Conservation (phyloP, 2,113 vertebrate genomes). For the Sigmodon hispidus region DNA sequence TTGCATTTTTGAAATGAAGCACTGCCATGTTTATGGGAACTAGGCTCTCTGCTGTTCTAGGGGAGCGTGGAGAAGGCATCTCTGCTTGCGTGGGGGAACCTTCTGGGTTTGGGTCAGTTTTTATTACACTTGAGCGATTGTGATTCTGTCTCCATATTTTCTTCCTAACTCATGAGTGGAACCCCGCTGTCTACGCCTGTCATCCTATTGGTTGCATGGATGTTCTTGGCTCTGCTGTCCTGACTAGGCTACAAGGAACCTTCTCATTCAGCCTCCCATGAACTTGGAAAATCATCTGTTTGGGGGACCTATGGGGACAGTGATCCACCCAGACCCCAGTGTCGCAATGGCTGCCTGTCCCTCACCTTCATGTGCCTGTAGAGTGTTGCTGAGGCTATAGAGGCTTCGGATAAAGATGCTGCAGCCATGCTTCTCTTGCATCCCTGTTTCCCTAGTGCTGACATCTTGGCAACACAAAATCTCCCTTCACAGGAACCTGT, state of each 20-base stretch:
- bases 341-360: too few species aligned
- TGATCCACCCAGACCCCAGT: rapidly evolving
- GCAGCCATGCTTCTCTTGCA: conserved; percentile 78
- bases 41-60: conserved; percentile 47
- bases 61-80: not conserved
- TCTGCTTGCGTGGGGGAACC: not conserved
- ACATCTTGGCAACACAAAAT: conserved; percentile 76
- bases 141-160: not conserved
- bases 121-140: not conserved
- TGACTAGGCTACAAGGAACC: not conserved
- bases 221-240: not conserved
- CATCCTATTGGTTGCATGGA: not conserved
- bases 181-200: not conserved
- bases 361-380: not conserved
- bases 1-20: conserved; percentile 67
- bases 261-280: not conserved
- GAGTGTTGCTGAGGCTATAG: conserved; percentile 71
- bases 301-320: not conserved
- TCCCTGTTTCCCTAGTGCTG: conserved; percentile 82
- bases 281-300: not conserved
- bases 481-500: conserved; percentile 75
- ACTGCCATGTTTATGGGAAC: not conserved
- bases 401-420: conserved; percentile 79
- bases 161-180: not conserved
- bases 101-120: not conserved